Conservation (phyloP, 2,797 vertebrate species). For the Spea hammondii region DNA sequence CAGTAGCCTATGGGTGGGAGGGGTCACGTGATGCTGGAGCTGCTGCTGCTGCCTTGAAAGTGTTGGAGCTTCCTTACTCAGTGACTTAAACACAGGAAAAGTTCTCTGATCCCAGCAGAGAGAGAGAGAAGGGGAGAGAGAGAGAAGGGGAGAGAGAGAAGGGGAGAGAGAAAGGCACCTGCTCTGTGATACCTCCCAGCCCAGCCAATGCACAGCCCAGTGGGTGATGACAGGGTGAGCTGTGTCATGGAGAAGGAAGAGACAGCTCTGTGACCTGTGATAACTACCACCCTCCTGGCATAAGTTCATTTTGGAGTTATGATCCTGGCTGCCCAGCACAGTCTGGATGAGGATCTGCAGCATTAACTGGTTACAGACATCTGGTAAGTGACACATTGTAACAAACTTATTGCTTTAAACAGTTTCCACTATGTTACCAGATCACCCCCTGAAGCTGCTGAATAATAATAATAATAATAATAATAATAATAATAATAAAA, state of each 20-base stretch:
- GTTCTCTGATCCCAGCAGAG: conserved; percentile 23
- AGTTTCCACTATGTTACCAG: no score
- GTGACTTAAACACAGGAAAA: conserved; percentile 21
- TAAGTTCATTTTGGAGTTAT: conserved; percentile 15
- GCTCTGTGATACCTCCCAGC: not conserved
- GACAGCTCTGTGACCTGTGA: conserved; percentile 19
- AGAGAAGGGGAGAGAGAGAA: conserved; percentile 10
- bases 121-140: not conserved
- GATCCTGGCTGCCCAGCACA: conserved; percentile 19
- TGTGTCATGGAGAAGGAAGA: not conserved
- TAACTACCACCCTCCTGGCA: not conserved
- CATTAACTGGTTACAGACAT: not conserved
- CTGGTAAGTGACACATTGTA: conserved; percentile 32
- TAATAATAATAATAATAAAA: no score
- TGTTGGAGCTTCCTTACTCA: conserved; percentile 1
- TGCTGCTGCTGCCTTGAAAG: not conserved
- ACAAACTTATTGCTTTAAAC: not conserved
- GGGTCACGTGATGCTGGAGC: conserved; percentile 44
- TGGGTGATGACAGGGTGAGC: conserved; percentile 6
- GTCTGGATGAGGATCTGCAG: conserved; percentile 1
- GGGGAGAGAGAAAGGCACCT: conserved; percentile 22
- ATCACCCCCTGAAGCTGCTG: no score
- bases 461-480: no score
- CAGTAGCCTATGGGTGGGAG: conserved; percentile 36
- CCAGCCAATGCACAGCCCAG: not conserved